Conservation (phyloP, 2,888 invertebrate species). For the Eupeodes latifasciatus region DNA sequence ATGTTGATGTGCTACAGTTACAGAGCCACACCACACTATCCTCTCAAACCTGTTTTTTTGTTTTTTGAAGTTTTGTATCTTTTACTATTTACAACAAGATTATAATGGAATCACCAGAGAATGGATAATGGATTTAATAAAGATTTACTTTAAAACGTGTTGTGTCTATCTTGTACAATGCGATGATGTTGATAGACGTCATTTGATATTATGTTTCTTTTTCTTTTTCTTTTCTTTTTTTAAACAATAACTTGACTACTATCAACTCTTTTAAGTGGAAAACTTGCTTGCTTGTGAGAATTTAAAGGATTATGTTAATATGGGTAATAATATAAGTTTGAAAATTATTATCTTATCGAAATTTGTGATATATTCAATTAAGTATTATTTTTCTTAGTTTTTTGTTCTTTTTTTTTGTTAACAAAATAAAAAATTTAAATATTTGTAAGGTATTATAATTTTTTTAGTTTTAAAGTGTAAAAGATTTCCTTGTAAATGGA, state of each 20-base stretch:
- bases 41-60: slow-evolving; percentile 54
- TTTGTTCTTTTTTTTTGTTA: neutral
- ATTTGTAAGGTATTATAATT: neutral
- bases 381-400: neutral
- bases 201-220: slow-evolving; percentile 25
- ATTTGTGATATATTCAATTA: slow-evolving; percentile 26
- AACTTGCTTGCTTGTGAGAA: neutral
- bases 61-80: slow-evolving; percentile 48
- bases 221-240: neutral
- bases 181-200: slow-evolving; percentile 29
- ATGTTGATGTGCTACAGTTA: neutral
- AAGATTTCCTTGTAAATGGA: neutral
- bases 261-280: slow-evolving; percentile 21
- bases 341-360: slow-evolving; percentile 13
- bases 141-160: slow-evolving; percentile 35
- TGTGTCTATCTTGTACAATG: slow-evolving; percentile 13
- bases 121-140: slow-evolving; percentile 41
- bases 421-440: slow-evolving; percentile 11
- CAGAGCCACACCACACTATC: neutral
- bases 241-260: neutral
- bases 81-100: slow-evolving; percentile 42
- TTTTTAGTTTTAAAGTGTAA: neutral
- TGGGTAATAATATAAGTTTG: neutral
- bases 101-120: slow-evolving; percentile 16
- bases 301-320: slow-evolving; percentile 32